Conservation (phyloP, 2,888 invertebrate species). For the Synergus itoensis region DNA sequence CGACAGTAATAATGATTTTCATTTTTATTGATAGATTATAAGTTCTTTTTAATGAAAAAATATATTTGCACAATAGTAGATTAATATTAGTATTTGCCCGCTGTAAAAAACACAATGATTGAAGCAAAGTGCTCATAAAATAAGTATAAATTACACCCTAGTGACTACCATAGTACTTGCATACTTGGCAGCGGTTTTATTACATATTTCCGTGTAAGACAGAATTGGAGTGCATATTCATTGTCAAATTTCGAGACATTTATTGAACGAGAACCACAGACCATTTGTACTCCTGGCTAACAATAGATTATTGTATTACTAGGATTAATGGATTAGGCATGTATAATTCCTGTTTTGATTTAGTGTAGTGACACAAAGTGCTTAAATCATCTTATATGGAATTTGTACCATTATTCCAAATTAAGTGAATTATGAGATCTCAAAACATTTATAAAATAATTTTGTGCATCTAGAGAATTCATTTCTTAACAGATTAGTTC, state of each 20-base stretch:
- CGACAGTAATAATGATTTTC: no score
- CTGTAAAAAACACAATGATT: no score
- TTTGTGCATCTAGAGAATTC: no score
- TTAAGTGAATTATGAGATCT: background rate
- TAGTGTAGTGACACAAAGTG: background rate
- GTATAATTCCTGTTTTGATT: background rate
- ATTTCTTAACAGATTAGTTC: background rate
- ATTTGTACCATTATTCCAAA: background rate
- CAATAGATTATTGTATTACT: slow-evolving; percentile 6
- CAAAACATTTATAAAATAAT: background rate
- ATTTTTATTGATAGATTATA: no score
- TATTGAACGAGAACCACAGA: background rate
- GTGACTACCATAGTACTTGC: no score
- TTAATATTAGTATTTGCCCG: no score
- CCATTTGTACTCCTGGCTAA: slow-evolving; percentile 16
- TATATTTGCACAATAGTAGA: no score
- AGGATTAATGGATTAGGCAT: slow-evolving; percentile 6
- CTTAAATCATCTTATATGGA: background rate
- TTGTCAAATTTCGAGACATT: background rate
- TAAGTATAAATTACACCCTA: no score
- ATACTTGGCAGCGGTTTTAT: no score
- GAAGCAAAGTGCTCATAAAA: no score
- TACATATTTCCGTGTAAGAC: background rate
- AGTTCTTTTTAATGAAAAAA: no score
- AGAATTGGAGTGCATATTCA: background rate